A percentile compares a stretch with the other conserved stretches of the same genome.
Evolutionary conservation across 2,888 invertebrate species (phyloP).

Genomic region (Clepsis dumicolana): DNA sequence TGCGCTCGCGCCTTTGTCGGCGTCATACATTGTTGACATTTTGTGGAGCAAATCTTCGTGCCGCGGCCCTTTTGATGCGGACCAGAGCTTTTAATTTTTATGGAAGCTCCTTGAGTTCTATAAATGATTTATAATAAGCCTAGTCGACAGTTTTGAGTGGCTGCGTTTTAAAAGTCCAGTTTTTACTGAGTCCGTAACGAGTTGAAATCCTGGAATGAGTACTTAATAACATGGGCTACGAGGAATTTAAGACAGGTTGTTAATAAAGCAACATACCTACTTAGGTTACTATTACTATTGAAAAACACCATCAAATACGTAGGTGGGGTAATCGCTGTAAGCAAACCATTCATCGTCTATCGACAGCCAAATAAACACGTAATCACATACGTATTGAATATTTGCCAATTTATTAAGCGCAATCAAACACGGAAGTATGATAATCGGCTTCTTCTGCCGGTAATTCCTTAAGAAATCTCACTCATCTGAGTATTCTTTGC

Average conservation of each 20-base stretch:
- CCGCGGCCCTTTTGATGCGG: conserved; percentile 79
- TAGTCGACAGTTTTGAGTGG: conserved; percentile 43
- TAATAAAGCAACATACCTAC: not conserved
- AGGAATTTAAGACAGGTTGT: conserved; percentile 3
- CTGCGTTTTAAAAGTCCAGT: conserved; percentile 9
- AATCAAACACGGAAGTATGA: conserved; percentile 18
- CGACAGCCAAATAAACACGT: not conserved
- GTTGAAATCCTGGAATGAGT: conserved; percentile 13
- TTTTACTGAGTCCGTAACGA: conserved; percentile 38
- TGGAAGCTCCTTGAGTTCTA: conserved; percentile 62
- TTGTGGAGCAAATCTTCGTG: conserved; percentile 83
- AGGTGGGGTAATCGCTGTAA: no score
- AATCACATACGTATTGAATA: not conserved
- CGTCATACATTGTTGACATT: conserved; percentile 76
- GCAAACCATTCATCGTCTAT: not conserved
- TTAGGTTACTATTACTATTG: no score
- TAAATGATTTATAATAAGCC: conserved; percentile 56
- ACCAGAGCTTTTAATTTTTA: conserved; percentile 78
- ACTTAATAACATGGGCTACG: not conserved
- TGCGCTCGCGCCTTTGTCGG: conserved; percentile 73
- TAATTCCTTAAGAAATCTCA: conserved; percentile 11
- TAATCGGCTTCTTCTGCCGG: conserved; percentile 7
- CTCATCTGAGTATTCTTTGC: conserved; percentile 2
- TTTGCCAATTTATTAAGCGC: conserved; percentile 15
- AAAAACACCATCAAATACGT: no score